Evolutionary conservation across 1,140 invertebrate genomes (phyloP).

Genomic region (Prorops nasuta): DNA sequence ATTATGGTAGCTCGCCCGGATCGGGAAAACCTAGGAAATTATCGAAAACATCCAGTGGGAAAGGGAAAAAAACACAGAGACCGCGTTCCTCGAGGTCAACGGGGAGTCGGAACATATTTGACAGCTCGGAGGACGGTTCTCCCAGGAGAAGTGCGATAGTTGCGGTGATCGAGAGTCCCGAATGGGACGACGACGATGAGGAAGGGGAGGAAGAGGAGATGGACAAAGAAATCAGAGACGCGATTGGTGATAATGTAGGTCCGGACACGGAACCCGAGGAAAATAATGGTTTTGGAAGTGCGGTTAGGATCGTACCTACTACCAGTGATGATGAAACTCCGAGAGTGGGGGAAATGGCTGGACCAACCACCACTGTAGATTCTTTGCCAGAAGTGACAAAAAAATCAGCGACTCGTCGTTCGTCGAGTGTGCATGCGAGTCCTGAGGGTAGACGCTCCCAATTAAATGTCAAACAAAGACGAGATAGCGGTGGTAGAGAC

Average conservation of each 20-base stretch:
- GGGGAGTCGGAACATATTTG: slow-evolving; percentile 29
- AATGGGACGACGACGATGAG: slow-evolving; percentile 49
- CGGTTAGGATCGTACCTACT: slow-evolving; percentile 44
- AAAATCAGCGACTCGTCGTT: too few species aligned
- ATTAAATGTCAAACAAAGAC: slow-evolving; percentile 38
- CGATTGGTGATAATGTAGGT: slow-evolving; percentile 32
- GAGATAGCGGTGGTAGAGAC: slow-evolving; percentile 48
- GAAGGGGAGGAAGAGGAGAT: slow-evolving; percentile 35
- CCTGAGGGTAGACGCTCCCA: too few species aligned
- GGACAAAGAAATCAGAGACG: slow-evolving; percentile 43
- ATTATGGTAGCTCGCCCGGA: slow-evolving; percentile 41
- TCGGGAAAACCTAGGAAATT: slow-evolving; percentile 21
- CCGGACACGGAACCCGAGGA: slow-evolving; percentile 40
- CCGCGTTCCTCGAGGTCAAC: slow-evolving; percentile 10
- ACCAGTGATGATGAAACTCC: slow-evolving; percentile 49
- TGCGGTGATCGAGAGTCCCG: slow-evolving; percentile 52
- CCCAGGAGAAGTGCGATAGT: slow-evolving; percentile 49
- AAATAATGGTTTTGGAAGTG: slow-evolving; percentile 40
- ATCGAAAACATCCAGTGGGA: slow-evolving; percentile 42
- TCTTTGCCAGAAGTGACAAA: slow-evolving; percentile 42
- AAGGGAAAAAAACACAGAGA: slow-evolving; percentile 18
- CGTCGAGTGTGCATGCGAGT: background rate
- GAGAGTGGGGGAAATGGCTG: slow-evolving; percentile 7
- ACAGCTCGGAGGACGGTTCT: slow-evolving; percentile 47
- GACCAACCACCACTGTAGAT: slow-evolving; percentile 29